Conservation (phyloP, 2,888 invertebrate species). For the Hofmannophila pseudospretella region DNA sequence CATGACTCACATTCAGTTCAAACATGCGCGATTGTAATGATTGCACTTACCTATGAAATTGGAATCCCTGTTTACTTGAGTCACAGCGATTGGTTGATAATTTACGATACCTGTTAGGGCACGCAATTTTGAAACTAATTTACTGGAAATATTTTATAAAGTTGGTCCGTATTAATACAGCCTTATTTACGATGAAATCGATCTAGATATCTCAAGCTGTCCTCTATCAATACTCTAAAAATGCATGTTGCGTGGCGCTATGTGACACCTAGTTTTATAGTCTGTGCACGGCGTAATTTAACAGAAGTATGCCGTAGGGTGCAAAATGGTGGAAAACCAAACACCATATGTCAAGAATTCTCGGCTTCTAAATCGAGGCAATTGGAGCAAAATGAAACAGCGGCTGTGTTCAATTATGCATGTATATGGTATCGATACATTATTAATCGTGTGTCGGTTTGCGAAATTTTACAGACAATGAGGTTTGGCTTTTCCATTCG, state of each 20-base stretch:
- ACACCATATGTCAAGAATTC: constrained; percentile 5
- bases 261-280: constrained; percentile 1
- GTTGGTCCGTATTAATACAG: neutral
- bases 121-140: neutral
- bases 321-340: neutral
- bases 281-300: constrained; percentile 3
- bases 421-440: too few relatives aligned
- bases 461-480: too few relatives aligned
- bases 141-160: neutral
- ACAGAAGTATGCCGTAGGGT: constrained; percentile 9
- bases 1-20: too few relatives aligned
- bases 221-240: neutral
- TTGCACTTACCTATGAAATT: too few relatives aligned
- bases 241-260: neutral
- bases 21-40: too few relatives aligned
- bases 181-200: neutral
- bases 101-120: too few relatives aligned
- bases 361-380: constrained; percentile 1
- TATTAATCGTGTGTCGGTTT: too few relatives aligned
- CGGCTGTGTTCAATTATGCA: too few relatives aligned
- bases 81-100: too few relatives aligned
- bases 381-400: neutral
- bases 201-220: neutral
- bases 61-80: too few relatives aligned
- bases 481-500: too few relatives aligned